Evolutionary conservation across 2,113 vertebrate genomes (phyloP).

Genomic region (Oriolus oriolus): DNA sequence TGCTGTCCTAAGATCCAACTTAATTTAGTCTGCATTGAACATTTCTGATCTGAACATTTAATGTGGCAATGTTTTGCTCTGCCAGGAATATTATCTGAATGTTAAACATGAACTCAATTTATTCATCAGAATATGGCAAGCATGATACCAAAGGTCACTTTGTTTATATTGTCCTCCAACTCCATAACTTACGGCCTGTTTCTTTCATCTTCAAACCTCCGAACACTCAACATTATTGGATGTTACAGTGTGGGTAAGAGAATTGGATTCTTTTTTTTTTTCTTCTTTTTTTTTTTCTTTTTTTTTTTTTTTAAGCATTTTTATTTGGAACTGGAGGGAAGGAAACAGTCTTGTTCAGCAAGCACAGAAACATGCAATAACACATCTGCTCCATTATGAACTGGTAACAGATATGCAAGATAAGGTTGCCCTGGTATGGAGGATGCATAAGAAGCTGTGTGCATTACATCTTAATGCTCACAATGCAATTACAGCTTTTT

Average conservation of each 20-base stretch:
- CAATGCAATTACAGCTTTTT: neutral
- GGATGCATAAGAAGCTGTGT: neutral
- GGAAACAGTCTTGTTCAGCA: constrained; percentile 3
- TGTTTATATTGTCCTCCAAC: constrained; percentile 58
- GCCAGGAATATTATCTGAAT: constrained; percentile 65
- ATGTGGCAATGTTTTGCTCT: constrained; percentile 70
- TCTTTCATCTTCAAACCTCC: constrained; percentile 59
- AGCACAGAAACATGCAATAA: neutral
- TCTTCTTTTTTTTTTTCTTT: neutral
- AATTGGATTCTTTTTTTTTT: neutral
- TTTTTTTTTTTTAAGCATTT: neutral
- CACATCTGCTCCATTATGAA: neutral
- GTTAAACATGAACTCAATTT: constrained; percentile 76
- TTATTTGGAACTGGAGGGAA: neutral
- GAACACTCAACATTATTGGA: constrained; percentile 52
- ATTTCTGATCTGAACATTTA: constrained; percentile 78
- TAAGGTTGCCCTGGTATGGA: neutral
- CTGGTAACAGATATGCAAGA: neutral
- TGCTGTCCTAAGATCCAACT: constrained; percentile 74
- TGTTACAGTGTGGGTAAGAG: neutral
- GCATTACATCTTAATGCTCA: neutral
- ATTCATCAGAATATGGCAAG: constrained; percentile 64
- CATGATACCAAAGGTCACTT: constrained; percentile 60
- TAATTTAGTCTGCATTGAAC: constrained; percentile 74
- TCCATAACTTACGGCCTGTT: constrained; percentile 28